These are phyloP conservation scores for Hozukius guyotensis DNA, from an alignment of 2,797 vertebrate genomes.

Conservation along the genomic window DNA sequence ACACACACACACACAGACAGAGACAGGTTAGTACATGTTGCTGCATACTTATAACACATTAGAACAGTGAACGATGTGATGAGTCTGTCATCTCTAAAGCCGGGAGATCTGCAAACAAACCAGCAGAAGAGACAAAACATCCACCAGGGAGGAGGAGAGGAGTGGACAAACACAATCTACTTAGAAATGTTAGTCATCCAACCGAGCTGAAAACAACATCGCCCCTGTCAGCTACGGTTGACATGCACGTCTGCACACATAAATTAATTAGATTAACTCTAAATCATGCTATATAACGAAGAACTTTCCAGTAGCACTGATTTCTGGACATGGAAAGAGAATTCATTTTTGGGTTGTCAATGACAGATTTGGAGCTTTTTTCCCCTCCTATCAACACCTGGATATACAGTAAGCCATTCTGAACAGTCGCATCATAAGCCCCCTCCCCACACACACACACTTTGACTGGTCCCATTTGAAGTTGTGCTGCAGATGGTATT, in stretches of 20 bases:
- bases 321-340: neutral
- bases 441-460: neutral
- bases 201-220: neutral
- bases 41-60: conserved; percentile 79
- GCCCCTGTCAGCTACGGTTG: conserved; percentile 19
- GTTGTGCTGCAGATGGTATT: conserved; percentile 9
- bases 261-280: conserved; percentile 11
- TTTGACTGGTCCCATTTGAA: conserved; percentile 15
- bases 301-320: neutral
- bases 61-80: conserved; percentile 50
- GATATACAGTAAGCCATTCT: neutral
- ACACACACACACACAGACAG: neutral
- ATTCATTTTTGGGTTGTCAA: neutral
- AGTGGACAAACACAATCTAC: conserved; percentile 50
- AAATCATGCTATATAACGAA: neutral
- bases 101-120: conserved; percentile 41
- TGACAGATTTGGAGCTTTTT: neutral
- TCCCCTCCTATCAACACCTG: neutral
- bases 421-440: conserved; percentile 4
- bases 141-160: conserved; percentile 7
- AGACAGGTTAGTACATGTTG: conserved; percentile 51
- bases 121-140: conserved; percentile 2
- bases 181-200: conserved; percentile 30
- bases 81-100: conserved; percentile 59
- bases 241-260: conserved; percentile 3